Evolutionary conservation across 2,888 invertebrate genomes (phyloP), one percentile per base, ranked within the genome.

Genomic region (Papilio protenor): DNA sequence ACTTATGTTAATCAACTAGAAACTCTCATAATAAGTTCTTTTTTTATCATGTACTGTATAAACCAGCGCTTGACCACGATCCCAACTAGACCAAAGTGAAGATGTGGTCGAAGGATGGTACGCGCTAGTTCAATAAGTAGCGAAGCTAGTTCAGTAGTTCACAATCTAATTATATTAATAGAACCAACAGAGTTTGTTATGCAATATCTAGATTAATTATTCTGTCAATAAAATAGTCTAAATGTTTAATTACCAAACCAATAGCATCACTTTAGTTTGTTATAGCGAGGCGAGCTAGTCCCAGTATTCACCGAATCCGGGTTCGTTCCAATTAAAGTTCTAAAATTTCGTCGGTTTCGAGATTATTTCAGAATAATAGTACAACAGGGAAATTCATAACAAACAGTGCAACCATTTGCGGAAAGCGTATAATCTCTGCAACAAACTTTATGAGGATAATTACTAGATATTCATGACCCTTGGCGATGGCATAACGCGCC

Each of bases 361-460:
- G 69, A 73, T 73, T 77, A 77, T 77, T 73, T 47, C 61, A 49
- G 14, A 70, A 74, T 77, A 61, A 74, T 77, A 49, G 70, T 59
- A 74, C 74, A 40, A 61, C 74, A 59, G 70, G 74, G 74, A 74
- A 74, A 74, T 69, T 74, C 74, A 74, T 77, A 70, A 74, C 77
- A 70, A 77, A 77, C 77, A 77, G 23, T 77, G 77, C 77, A 74
- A 61, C 70, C 74, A 59, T 74, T 74, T 74, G 77, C 52, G 77
- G 77, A 77, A 74, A 77, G 77, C 74, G 77, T 61, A 77, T 77
- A 77, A 77, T 77, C 74, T 77, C 77, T 77, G 40, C 69, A 74
- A 77, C 74, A 74, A 74, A 61, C 77, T 77, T 77, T 77, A 77
- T 74, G 77, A 77, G 49, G 23, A 74, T 74, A 74, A 77, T 74